These are phyloP conservation scores for Anthrax anthrax DNA, from an alignment of 2,888 invertebrate species.

Conservation along the genomic window DNA sequence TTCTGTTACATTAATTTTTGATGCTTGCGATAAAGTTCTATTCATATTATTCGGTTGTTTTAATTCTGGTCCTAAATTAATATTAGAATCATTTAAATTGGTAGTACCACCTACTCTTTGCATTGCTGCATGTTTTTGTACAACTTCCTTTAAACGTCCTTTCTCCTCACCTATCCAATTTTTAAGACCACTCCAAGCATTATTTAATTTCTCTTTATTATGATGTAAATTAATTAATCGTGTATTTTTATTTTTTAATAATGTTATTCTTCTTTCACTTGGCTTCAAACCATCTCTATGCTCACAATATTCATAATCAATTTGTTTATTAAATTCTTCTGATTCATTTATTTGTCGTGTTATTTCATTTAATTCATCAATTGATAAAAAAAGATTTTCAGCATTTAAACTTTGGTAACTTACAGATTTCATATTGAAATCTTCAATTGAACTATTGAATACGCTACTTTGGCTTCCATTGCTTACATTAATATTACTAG, in stretches of 20 bases:
- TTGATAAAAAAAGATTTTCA: conserved; percentile 30
- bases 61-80: not conserved
- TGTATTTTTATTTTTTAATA: conserved; percentile 32
- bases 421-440: conserved; percentile 31
- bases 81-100: not conserved
- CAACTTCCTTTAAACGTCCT: conserved; percentile 27
- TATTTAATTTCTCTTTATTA: conserved; percentile 30
- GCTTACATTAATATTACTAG: conserved; percentile 16
- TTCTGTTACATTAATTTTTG: not conserved
- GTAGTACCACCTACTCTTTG: conserved; percentile 21
- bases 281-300: conserved; percentile 32
- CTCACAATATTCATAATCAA: conserved; percentile 32
- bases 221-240: conserved; percentile 27
- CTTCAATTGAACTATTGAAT: conserved; percentile 23
- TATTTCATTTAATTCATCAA: conserved; percentile 33
- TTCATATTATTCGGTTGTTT: not conserved
- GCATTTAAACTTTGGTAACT: conserved; percentile 32
- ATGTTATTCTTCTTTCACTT: conserved; percentile 29
- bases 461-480: conserved; percentile 23
- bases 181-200: conserved; percentile 33
- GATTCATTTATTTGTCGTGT: conserved; percentile 32
- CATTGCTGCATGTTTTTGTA: conserved; percentile 29
- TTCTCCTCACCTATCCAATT: conserved; percentile 33
- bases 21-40: not conserved
- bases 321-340: conserved; percentile 28